These are phyloP conservation scores for Caenorhabditis latens DNA, from an alignment of 1,140 invertebrate species.

Conservation along the genomic window DNA sequence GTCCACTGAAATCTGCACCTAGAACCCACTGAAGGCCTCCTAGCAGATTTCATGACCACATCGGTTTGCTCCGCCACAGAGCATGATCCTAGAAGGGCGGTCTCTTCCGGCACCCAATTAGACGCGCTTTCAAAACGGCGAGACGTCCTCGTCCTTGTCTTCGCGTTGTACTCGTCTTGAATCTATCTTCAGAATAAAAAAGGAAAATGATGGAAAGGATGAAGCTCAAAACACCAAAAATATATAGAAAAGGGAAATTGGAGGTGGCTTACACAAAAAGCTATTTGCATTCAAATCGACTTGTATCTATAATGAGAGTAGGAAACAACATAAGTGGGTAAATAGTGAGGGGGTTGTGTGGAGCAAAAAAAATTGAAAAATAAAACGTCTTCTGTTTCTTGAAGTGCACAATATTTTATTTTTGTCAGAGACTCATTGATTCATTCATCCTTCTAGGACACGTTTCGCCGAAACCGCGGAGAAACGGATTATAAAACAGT, in stretches of 20 bases:
- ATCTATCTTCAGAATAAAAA: not conserved
- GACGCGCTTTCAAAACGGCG: constrained; percentile 16
- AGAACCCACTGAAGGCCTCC: not conserved
- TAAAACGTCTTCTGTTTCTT: not conserved
- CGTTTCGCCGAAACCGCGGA: not conserved
- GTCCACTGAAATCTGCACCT: not conserved
- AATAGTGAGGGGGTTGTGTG: not conserved
- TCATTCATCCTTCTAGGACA: not conserved
- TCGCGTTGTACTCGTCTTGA: not conserved
- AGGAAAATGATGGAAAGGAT: not conserved
- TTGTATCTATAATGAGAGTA: constrained; percentile 8
- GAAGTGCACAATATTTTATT: not conserved
- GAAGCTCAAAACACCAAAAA: not conserved
- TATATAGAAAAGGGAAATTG: not conserved
- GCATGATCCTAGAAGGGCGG: constrained; percentile 19
- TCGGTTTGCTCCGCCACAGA: not conserved
- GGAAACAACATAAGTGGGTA: constrained; percentile 33
- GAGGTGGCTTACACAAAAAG: not conserved
- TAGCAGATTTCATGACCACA: not conserved
- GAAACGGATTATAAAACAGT: constrained; percentile 41
- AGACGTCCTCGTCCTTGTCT: too few relatives aligned
- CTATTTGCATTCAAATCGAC: constrained; percentile 53
- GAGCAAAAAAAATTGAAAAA: not conserved
- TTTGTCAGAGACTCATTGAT: not conserved
- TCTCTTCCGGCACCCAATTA: constrained; percentile 49